Evolutionary conservation across 2,797 vertebrate genomes (phyloP).

Genomic region (Nothura maculosa): DNA sequence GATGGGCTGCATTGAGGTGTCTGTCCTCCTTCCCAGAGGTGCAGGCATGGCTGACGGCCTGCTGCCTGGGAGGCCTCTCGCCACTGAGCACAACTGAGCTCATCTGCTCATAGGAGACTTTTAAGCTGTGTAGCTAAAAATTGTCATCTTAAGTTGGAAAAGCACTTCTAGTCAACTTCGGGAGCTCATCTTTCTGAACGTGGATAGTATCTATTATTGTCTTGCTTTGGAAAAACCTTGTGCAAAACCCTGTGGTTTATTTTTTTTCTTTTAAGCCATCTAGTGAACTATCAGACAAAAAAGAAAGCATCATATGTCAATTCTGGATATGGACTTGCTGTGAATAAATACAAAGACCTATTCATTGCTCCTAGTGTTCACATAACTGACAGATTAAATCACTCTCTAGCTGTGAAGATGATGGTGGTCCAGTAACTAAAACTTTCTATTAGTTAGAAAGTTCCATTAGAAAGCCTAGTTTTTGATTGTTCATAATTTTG

Average conservation of each 20-base stretch:
- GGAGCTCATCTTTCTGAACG: not conserved
- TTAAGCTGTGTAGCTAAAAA: not conserved
- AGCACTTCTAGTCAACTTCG: not conserved
- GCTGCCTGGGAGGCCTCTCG: not conserved
- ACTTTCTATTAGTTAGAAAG: slow-evolving; percentile 31
- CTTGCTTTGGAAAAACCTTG: not conserved
- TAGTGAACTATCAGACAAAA: not conserved
- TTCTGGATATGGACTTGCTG: not conserved
- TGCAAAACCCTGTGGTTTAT: not conserved
- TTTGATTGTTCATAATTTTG: slow-evolving; percentile 30
- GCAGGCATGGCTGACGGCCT: not conserved
- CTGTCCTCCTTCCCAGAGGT: not conserved
- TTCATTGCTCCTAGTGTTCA: slow-evolving; percentile 41
- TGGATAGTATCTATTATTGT: not conserved
- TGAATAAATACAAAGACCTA: slow-evolving; percentile 52
- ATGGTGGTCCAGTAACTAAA: slow-evolving; percentile 33
- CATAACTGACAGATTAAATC: slow-evolving; percentile 64
- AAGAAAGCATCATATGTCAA: not conserved
- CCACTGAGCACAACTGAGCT: not conserved
- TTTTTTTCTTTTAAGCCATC: not conserved
- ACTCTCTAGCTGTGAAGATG: slow-evolving; percentile 42
- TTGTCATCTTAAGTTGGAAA: not conserved
- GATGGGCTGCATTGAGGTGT: not conserved
- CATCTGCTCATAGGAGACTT: not conserved
- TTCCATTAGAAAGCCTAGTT: slow-evolving; percentile 14